Percentiles rank a stretch among this genome's conserved stretches.
Conservation (phyloP, 2,797 vertebrate genomes). For the Spea hammondii region DNA sequence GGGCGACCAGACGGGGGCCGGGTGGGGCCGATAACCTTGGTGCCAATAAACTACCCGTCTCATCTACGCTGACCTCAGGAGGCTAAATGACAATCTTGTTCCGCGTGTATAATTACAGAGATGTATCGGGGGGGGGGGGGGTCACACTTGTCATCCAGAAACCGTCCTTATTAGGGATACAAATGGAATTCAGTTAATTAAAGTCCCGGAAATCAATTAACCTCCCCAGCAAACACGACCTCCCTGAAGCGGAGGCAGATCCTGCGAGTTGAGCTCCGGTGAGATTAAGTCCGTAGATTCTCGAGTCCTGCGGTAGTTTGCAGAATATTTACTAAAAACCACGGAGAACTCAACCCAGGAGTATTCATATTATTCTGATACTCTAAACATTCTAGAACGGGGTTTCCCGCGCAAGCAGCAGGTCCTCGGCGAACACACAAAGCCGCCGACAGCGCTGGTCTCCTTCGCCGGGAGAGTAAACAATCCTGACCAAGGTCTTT, state of each 20-base stretch:
- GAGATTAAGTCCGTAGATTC: no score
- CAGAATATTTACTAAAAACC: no score
- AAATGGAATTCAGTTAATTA: slow-evolving; percentile 75
- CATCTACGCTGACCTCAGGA: background rate
- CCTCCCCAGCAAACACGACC: slow-evolving; percentile 65
- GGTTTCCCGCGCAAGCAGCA: no score
- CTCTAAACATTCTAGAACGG: no score
- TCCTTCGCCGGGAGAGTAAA: background rate
- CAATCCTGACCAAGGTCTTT: slow-evolving; percentile 1
- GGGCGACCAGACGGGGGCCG: no score
- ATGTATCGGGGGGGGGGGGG: background rate
- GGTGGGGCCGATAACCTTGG: no score
- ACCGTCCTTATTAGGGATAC: slow-evolving; percentile 63
- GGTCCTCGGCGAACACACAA: no score
- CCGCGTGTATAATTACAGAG: slow-evolving; percentile 3
- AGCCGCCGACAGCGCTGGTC: background rate
- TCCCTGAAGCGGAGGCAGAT: slow-evolving; percentile 59
- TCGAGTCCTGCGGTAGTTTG: no score
- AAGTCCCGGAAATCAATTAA: slow-evolving; percentile 76
- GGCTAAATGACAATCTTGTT: background rate
- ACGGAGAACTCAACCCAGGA: no score
- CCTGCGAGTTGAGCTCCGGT: background rate
- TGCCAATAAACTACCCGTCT: no score
- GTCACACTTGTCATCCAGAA: slow-evolving; percentile 55
- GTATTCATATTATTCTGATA: no score